These are phyloP conservation scores for Eriocheir sinensis DNA, from an alignment of 1,140 invertebrate species.

Conservation along the genomic window DNA sequence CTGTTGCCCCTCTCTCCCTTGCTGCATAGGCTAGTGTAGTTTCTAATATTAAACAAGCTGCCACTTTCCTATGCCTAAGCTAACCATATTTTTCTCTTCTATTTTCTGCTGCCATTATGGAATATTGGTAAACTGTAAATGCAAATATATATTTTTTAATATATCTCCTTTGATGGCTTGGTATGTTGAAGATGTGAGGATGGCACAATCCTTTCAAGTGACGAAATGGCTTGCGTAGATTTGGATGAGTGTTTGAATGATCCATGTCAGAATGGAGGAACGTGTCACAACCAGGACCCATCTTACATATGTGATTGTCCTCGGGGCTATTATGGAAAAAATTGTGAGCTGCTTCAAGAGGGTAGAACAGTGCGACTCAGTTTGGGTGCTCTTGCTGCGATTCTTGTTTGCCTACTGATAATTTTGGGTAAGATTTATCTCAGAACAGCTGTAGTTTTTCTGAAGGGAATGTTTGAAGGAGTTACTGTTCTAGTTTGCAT, in stretches of 20 bases:
- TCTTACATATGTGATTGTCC: constrained; percentile 92
- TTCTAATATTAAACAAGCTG: not conserved
- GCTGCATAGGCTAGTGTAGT: too few relatives aligned
- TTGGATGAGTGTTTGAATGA: constrained; percentile 96
- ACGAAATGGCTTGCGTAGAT: constrained; percentile 95
- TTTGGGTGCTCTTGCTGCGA: constrained; percentile 96
- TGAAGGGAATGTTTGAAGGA: not conserved
- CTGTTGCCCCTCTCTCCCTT: too few relatives aligned
- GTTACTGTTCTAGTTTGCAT: not conserved
- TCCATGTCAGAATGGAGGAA: constrained; percentile 94
- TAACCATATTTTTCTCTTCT: not conserved
- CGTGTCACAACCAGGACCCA: constrained; percentile 94
- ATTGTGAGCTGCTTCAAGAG: constrained; percentile 96
- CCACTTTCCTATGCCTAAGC: not conserved
- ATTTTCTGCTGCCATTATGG: constrained; percentile 36
- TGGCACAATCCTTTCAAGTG: constrained; percentile 92
- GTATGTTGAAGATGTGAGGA: constrained; percentile 89
- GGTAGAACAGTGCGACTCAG: constrained; percentile 95
- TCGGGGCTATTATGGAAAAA: constrained; percentile 95
- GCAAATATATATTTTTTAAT: not conserved
- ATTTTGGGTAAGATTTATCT: constrained; percentile 89
- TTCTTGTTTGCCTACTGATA: constrained; percentile 95
- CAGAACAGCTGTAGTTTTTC: not conserved
- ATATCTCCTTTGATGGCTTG: not conserved
- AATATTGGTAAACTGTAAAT: constrained; percentile 37